A percentile compares a stretch with the other conserved stretches of the same genome.
phyloP scores from a whole-genome alignment of 2,113 vertebrate species.

The Saccopteryx leptura region DNA sequence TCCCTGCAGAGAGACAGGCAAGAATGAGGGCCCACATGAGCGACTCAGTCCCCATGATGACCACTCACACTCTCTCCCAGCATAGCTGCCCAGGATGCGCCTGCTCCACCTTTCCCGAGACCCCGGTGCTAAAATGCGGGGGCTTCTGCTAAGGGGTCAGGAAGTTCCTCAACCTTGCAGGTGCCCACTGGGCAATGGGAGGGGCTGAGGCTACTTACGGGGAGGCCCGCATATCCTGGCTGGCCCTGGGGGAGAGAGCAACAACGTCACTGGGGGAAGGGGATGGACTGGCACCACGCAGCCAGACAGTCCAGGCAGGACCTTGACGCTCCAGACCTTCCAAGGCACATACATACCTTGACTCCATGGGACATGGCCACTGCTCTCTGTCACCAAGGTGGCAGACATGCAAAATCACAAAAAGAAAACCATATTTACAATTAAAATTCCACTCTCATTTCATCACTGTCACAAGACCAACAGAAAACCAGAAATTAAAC shows the following conservation, averaged over 20 bases:
- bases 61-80: no score
- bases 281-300: accelerated
- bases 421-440: accelerated
- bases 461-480: accelerated
- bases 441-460: neutral
- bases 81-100: accelerated
- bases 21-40: accelerated
- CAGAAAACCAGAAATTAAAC: accelerated
- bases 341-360: slow-evolving; percentile 78
- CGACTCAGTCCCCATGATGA: accelerated
- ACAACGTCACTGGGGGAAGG: neutral
- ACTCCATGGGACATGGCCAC: slow-evolving; percentile 64
- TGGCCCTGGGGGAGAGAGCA: slow-evolving; percentile 58
- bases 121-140: neutral
- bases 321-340: no score
- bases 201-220: slow-evolving; percentile 48
- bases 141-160: neutral
- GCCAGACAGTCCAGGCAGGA: neutral
- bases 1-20: slow-evolving; percentile 51
- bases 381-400: slow-evolving; percentile 57
- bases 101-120: neutral
- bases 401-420: neutral
- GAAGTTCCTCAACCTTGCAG: accelerated
- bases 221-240: neutral
- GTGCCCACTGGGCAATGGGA: neutral